Conservation (phyloP, 2,888 invertebrate genomes). For the Pristionchus exspectatus region DNA sequence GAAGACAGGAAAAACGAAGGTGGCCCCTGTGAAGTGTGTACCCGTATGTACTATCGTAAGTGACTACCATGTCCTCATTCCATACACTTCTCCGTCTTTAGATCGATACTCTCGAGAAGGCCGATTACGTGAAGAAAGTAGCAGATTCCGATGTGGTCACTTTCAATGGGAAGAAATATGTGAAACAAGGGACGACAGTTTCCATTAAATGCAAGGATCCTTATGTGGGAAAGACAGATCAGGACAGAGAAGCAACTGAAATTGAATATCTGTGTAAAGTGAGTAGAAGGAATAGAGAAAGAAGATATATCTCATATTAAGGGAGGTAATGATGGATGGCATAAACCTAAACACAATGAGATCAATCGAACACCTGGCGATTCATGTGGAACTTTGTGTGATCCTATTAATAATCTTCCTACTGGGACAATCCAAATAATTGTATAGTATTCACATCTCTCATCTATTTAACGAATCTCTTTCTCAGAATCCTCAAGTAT, state of each 20-base stretch:
- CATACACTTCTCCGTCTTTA: not conserved
- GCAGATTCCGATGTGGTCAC: not conserved
- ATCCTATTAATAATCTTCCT: conserved; percentile 1
- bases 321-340: conserved; percentile 52
- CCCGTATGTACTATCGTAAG: conserved; percentile 12
- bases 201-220: conserved; percentile 38
- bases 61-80: not conserved
- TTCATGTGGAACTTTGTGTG: conserved; percentile 46
- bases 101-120: not conserved
- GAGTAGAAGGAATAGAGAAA: not conserved
- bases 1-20: conserved; percentile 39
- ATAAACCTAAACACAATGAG: conserved; percentile 4
- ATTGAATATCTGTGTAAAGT: conserved; percentile 40
- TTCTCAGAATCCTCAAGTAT: conserved; percentile 52
- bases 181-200: conserved; percentile 29
- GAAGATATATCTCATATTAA: not conserved
- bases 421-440: not conserved
- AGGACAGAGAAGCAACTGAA: not conserved
- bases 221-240: conserved; percentile 1
- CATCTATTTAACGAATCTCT: not conserved
- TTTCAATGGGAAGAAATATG: conserved; percentile 22
- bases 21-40: conserved; percentile 22
- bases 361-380: conserved; percentile 5
- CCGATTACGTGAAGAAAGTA: not conserved
- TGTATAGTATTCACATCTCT: not conserved